phyloP scores from a whole-genome alignment of 2,113 vertebrate species.

The Rhinolophus sinicus region DNA sequence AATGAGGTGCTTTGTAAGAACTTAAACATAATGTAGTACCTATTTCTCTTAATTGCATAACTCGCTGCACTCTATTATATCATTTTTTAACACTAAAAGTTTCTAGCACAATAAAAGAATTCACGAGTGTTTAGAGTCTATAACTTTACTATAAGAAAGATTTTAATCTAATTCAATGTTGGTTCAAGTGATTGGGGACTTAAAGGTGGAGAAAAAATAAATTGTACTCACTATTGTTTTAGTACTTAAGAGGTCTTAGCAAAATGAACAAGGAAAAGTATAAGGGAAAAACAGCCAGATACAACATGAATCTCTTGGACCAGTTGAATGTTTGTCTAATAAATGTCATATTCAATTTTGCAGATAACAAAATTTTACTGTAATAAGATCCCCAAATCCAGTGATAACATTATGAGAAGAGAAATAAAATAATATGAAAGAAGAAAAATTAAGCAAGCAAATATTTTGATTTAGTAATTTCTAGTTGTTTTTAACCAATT shows the following conservation, averaged over 20 bases:
- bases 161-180: neutral
- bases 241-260: neutral
- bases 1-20: neutral
- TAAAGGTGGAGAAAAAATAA: neutral
- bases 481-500: neutral
- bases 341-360: neutral
- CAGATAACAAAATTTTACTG: neutral
- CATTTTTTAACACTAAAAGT: neutral
- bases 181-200: neutral
- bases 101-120: neutral
- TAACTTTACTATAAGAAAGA: neutral
- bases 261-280: neutral
- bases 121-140: neutral
- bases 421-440: neutral
- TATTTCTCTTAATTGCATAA: neutral
- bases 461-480: constrained; percentile 1
- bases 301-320: neutral
- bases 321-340: neutral
- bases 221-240: neutral
- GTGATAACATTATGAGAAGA: neutral
- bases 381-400: neutral
- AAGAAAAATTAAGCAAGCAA: neutral
- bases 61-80: neutral
- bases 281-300: neutral
- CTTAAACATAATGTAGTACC: neutral